Evolutionary conservation across 2,113 vertebrate species (phyloP), one percentile per base, ranked within the genome.

Genomic region (Zosterops lateralis): DNA sequence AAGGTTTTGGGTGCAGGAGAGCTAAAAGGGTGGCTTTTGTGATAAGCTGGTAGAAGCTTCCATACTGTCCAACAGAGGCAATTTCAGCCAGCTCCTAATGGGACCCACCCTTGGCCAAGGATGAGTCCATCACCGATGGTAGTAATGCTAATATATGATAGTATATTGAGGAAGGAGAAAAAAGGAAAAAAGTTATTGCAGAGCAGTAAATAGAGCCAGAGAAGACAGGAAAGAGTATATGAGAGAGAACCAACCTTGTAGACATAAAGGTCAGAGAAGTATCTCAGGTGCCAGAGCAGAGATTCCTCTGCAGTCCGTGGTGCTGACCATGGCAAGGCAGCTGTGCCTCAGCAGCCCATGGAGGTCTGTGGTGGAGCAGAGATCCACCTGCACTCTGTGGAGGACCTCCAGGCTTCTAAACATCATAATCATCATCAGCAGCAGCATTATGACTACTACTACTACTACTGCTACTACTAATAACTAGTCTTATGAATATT

Each of bases 101-200:
- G 25, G 17, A 26, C 20, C 9, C 0, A 0, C 17, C 14, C 12
- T 5, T 12, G 29, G 62, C 25, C 17, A 67, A 14, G 7, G 29
- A 13, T 31, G 47, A 82, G 13, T 22, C 18, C 53, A 20, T 7
- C 15, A 45, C 13, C 0, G 0, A 18, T 7, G 2, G 5, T 4
- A 60, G 17, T 10, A 61, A 54, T 34, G 24, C 14, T 11, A 51
- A 15, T 10, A 32, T 4, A 6, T 7, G 17, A 22, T 0, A 26
- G 5, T 8, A 36, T 31, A 34, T 25, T 75, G 26, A 26, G 38
- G 47, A 53, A 61, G 14, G 3, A 28, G 14, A 5, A n/a, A 38
- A 36, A 36, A 36, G 36, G 36, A 36, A 38, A 60, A 67, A 53
- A 2, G 9, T 42, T 32, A 31, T 16, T 54, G 11, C 11, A 54